Conservation (phyloP, 2,113 vertebrate genomes). For the Pteropus alecto region DNA sequence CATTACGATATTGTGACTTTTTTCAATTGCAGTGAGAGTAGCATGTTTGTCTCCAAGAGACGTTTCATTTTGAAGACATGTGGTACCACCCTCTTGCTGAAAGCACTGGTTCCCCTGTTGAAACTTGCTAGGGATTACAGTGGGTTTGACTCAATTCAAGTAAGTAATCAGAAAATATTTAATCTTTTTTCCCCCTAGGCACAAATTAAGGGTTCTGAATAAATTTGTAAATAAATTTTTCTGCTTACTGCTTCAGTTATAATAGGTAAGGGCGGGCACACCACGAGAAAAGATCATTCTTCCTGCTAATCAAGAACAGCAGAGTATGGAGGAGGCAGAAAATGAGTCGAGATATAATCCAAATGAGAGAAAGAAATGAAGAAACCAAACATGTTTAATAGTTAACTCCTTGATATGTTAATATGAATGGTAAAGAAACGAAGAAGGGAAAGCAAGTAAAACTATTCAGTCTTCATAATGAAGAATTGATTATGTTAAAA, state of each 20-base stretch:
- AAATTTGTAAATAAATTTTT: background rate
- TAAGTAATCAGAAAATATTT: slow-evolving; percentile 71
- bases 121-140: slow-evolving; percentile 98
- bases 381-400: background rate
- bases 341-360: background rate
- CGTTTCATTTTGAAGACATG: slow-evolving; percentile 99
- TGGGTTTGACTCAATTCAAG: slow-evolving; percentile 98
- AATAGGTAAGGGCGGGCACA: background rate
- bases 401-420: background rate
- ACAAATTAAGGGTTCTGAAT: background rate
- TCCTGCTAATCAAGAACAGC: background rate
- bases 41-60: slow-evolving; percentile 99
- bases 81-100: slow-evolving; percentile 99
- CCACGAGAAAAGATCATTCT: background rate
- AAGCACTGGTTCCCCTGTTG: slow-evolving; percentile 99
- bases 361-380: background rate
- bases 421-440: background rate
- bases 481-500: background rate
- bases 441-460: background rate
- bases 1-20: background rate
- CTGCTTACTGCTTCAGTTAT: background rate
- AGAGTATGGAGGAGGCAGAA: background rate
- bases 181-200: background rate
- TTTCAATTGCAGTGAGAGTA: slow-evolving; percentile 94
- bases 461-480: background rate